Percentiles rank a stretch among this genome's conserved stretches.
Evolutionary conservation across 2,797 vertebrate genomes (phyloP).

Genomic region (Scyliorhinus canicula): DNA sequence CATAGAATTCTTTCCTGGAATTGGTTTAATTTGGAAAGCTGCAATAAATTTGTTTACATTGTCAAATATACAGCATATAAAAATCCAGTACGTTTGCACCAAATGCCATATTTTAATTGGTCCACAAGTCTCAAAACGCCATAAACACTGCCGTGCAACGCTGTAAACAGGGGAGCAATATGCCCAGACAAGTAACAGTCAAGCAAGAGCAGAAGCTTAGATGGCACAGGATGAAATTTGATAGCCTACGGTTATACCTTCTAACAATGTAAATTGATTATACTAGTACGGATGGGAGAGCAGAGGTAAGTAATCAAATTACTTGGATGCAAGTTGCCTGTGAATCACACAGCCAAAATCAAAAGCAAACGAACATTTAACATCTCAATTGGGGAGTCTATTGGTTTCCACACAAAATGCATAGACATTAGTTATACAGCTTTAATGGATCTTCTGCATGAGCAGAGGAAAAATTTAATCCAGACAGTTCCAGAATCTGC

Average conservation of each 20-base stretch:
- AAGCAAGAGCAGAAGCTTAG: neutral
- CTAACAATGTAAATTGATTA: neutral
- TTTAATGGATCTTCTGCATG: neutral
- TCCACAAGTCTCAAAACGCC: neutral
- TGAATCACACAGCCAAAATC: conserved; percentile 2
- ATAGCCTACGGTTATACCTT: neutral
- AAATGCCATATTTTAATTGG: neutral
- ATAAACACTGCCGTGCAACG: neutral
- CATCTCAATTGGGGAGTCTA: neutral
- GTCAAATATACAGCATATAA: neutral
- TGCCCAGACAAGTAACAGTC: neutral
- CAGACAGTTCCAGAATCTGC: neutral
- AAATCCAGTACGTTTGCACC: neutral
- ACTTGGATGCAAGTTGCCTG: neutral
- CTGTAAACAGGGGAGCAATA: neutral
- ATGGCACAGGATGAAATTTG: neutral
- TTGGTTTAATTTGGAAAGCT: neutral
- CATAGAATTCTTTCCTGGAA: neutral
- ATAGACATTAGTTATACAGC: neutral
- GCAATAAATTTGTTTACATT: neutral
- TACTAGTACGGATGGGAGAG: neutral
- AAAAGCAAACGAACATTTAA: conserved; percentile 7
- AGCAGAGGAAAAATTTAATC: neutral
- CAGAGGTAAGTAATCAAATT: neutral
- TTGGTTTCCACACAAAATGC: neutral